phyloP scores from a whole-genome alignment of 1,140 invertebrate species.

The Teleogryllus occipitalis region DNA sequence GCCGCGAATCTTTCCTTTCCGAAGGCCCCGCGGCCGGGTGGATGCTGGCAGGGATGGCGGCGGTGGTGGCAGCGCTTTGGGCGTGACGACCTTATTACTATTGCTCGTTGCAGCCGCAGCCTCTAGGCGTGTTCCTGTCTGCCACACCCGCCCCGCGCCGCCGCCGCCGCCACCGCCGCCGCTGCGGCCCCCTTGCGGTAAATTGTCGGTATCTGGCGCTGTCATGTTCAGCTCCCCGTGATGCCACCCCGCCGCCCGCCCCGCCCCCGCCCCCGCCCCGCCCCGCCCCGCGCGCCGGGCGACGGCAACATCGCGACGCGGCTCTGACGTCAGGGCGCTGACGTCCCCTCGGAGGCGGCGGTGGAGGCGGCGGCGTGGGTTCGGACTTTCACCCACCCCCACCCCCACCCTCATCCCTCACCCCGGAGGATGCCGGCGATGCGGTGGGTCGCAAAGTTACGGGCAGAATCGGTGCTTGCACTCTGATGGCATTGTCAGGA shows the following conservation, averaged over 20 bases:
- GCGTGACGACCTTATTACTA: not conserved
- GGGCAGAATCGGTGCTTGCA: too few species aligned
- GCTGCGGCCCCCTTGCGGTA: not conserved
- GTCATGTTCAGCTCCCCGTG: constrained; percentile 8
- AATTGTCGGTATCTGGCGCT: constrained; percentile 15
- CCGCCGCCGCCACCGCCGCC: too few species aligned
- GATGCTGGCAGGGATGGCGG: not conserved
- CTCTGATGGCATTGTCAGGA: too few species aligned
- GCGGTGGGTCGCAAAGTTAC: too few species aligned
- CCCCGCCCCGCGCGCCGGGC: not conserved
- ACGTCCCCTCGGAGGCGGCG: too few species aligned
- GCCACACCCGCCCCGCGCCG: not conserved
- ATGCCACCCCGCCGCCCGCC: not conserved
- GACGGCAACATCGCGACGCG: not conserved
- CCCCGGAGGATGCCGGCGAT: too few species aligned
- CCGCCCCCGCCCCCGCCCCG: not conserved
- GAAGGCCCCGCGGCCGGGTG: not conserved
- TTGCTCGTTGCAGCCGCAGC: not conserved
- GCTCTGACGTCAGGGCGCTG: not conserved
- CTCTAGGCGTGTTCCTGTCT: not conserved
- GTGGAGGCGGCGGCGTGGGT: too few species aligned
- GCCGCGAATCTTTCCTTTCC: too few species aligned
- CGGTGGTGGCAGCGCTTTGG: not conserved
- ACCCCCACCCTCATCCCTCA: too few species aligned
- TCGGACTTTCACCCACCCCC: too few species aligned